Evolutionary conservation across 2,888 invertebrate genomes (phyloP), one percentile per base, ranked within the genome.

Genomic region (Mimas tiliae): DNA sequence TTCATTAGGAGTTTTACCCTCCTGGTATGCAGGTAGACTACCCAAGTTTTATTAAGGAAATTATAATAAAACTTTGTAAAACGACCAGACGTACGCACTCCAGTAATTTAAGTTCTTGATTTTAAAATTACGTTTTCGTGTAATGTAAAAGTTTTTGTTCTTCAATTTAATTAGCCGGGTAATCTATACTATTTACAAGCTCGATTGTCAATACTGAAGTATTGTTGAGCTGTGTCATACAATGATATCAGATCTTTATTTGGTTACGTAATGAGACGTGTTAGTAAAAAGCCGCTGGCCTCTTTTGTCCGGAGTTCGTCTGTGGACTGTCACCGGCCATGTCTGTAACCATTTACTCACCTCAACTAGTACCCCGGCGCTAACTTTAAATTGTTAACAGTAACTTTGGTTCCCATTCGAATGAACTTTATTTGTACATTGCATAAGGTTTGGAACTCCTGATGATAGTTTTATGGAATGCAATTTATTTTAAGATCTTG

Each of bases 311-410:
- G 77, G 71, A 72, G 67, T 69, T 69, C 76, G 70, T 65, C 75
- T 72, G 72, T 65, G 69, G 66, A 67, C 71, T 71, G 67, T 66
- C 71, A 74, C 38, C 74, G 67, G 70, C 71, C 76, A 72, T 67
- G 70, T 68, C 71, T 69, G 11, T 45, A 45, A 19, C 50, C 72
- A 80, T 86, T 86, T 87, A 88, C 89, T 88, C 88, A 89, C 87
- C 87, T 90, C 85, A 76, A 75, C 79, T 82, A 78, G 79, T 79
- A 80, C 81, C 85, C 82, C 78, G 75, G 77, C 77, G 81, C 84
- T 70, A 91, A 92, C 85, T 92, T 92, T 91, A 90, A 90, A 91
- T 90, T 90, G 90, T 90, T 88, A 85, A 79, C 82, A 83, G 81
- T 81, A 88, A 89, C 86, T 87, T 86, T 82, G 82, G 83, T 86